Conservation (phyloP, 2,113 vertebrate species). For the Neogale vison region DNA sequence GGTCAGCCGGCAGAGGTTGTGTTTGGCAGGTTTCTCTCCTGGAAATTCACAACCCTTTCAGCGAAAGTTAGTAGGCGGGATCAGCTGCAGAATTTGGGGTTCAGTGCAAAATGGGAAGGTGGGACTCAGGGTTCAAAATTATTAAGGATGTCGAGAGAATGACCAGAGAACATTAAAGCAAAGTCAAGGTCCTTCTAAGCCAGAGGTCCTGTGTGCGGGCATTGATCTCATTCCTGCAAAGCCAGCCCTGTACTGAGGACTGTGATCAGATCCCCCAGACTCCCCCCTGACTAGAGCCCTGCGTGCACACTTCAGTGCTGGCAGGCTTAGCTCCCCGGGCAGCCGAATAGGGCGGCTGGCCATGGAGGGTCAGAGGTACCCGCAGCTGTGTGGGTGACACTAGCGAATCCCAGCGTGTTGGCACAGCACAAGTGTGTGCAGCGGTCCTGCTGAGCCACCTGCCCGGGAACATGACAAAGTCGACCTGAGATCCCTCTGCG, state of each 20-base stretch:
- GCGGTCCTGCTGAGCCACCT: neutral
- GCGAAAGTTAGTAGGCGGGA: neutral
- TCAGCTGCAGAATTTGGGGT: neutral
- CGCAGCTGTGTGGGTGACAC: fast-evolving
- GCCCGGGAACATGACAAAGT: neutral
- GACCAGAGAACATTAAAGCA: neutral
- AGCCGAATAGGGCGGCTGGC: fast-evolving
- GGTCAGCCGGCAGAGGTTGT: neutral
- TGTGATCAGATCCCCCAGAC: neutral
- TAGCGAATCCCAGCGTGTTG: neutral
- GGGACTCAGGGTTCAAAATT: neutral
- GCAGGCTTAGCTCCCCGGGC: neutral
- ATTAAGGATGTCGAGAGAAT: neutral
- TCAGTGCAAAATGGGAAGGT: neutral
- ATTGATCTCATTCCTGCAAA: neutral
- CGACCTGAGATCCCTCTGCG: slow-evolving; percentile 15
- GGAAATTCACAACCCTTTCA: neutral
- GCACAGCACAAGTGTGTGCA: neutral
- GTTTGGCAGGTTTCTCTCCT: fast-evolving
- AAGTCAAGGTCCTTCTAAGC: neutral
- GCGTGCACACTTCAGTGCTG: too few species aligned
- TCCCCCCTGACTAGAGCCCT: neutral
- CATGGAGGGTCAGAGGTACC: neutral
- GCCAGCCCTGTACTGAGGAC: neutral
- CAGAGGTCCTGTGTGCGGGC: fast-evolving